Base-by-base conservation (phyloP, 2,888 invertebrate genomes). In the Chromoteleia sp. region DNA sequence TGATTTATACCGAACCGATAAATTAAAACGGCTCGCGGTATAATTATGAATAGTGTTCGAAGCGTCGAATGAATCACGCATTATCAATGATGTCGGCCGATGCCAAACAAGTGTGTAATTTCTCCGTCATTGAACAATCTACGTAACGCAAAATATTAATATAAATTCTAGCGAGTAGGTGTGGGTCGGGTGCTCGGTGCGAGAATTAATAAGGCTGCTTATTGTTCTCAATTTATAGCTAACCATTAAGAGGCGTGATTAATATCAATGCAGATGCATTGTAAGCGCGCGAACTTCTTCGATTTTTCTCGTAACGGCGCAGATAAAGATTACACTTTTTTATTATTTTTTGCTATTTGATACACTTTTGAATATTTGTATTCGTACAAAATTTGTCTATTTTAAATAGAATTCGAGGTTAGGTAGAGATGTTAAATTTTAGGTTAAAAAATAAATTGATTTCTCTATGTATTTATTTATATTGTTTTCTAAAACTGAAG, bases 91-190 rank as follows among this genome's bases (percentile, higher is more conserved):
- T 54, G 61, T 36, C 54, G 59, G 63, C 67, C 45, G 59, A 77
- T 70, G 76, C 45, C 17, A 58, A 77, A 78, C 68, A 50, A 71
- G 65, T 76, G 63, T 80, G 59, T 71, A 81, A 76, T 81, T 81
- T 81, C 67, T 54, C 52, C 21, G 36, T 58, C 71, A 59, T 50
- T 75, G 65, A 63, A 61, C 59, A 73, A 67, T 63, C 71, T 56
- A 71, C 67, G 65, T 71, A 67, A 81, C 59, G 56, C 43, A 54
- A 70, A 76, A 65, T 71, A 71, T 67, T 73, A 81, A 76, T 76
- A 67, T 76, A 71, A 67, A 76, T 73, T 81, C 71, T 21, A 71
- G 41, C 39, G 56, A 63, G 71, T 59, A 71, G 81, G 75, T 81
- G 75, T 81, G 61, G 70, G 30, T 58, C n/a, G 65, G 75, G 29